phyloP scores from a whole-genome alignment of 2,113 vertebrate genomes.

The Pantherophis guttatus region DNA sequence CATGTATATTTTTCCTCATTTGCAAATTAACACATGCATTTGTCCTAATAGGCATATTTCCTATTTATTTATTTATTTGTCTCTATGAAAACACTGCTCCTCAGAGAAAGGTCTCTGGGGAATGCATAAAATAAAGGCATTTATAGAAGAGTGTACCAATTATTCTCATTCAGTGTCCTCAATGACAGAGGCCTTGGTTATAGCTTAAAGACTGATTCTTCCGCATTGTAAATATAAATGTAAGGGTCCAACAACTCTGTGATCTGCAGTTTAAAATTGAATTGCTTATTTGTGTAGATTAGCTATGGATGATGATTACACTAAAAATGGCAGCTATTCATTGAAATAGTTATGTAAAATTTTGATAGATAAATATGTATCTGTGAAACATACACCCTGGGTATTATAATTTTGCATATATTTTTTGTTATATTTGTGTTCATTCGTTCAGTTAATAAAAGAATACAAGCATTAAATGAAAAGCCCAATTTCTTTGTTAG shows the following conservation, averaged over 20 bases:
- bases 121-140: background rate
- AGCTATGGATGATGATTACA: background rate
- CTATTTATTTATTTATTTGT: background rate
- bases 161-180: background rate
- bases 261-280: background rate
- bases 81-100: background rate
- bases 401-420: background rate
- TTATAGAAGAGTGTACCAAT: background rate
- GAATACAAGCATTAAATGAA: background rate
- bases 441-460: background rate
- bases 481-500: background rate
- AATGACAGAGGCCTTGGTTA: background rate
- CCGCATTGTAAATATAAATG: background rate
- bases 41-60: background rate
- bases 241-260: background rate
- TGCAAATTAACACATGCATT: background rate
- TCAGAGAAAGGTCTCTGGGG: background rate
- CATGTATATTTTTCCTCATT: background rate
- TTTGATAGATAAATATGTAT: background rate
- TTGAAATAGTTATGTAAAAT: background rate
- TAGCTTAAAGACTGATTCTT: background rate
- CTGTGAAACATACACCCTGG: background rate
- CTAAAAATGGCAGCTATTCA: background rate
- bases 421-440: background rate
- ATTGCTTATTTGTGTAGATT: background rate